Base-by-base conservation (phyloP, 2,797 vertebrate genomes). In the Amblyraja radiata region DNA sequence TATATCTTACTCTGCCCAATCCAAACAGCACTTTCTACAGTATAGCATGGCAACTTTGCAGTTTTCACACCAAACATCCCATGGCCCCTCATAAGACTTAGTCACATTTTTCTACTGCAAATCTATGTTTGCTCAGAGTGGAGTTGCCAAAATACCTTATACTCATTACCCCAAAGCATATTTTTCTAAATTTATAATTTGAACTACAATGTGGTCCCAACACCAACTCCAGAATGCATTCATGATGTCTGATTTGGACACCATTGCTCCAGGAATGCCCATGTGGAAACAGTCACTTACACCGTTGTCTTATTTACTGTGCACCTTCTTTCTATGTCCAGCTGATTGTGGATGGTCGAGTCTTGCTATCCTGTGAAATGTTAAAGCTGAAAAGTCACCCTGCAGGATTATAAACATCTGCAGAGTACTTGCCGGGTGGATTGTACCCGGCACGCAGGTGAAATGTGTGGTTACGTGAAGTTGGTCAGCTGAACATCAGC, bases 401-500 rank as follows among this genome's bases (percentile, higher is more conserved):
- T 13, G 90, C 65, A 88, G 84, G 61, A 88, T 36, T 68, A 36
- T 88, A 68, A 88, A 68, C 63, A 88, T 61, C 63, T 65, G 61
- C 65, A 8, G 63, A 32, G 84, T 68, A 63, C 83, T 90, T 36
- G 86, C 63, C 36, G 86, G 65, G n/a, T n/a, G n/a, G 83, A 86
- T 63, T 86, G 83, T 28, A 28, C 84, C 84, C n/a, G 68, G 84
- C 32, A 68, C 39, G 68, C 88, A 74, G 90, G 65, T 91, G 90
- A 74, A 74, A 91, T 91, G 90, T 73, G 90, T 74, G n/a, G 7
- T 68, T 88, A 68, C 2, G 68, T 91, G 71, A 74, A 71, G 68
- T 23, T 91, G 68, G 23, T 46, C 68, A 91, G 90, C 90, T 91
- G 90, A 91, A 73, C 68, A 74, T 74, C 90, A 91, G 90, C 90